phyloP scores from a whole-genome alignment of 2,797 vertebrate species.

The Anabacerthia variegaticeps region DNA sequence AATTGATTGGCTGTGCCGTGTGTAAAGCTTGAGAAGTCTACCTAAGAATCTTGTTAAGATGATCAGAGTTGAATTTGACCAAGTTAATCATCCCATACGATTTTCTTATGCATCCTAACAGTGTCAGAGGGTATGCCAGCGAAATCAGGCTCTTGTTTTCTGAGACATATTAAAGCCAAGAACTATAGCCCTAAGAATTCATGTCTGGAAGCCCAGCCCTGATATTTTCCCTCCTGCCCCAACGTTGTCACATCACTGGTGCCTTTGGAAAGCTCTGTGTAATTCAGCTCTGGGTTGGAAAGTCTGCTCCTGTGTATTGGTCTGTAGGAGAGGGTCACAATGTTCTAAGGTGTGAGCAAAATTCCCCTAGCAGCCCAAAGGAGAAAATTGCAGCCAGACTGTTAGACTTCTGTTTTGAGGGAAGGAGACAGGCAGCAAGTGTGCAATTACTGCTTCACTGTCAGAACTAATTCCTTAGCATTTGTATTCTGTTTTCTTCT shows the following conservation, averaged over 20 bases:
- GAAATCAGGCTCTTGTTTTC: neutral
- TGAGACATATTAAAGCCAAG: neutral
- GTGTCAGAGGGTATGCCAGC: neutral
- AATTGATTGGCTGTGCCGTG: neutral
- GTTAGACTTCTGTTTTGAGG: neutral
- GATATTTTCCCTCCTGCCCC: neutral
- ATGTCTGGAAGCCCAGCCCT: neutral
- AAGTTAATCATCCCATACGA: neutral
- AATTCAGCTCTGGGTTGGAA: neutral
- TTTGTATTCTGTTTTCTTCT: neutral
- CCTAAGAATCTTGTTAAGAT: neutral
- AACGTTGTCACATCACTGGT: neutral
- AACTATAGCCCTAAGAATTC: neutral
- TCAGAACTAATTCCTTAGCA: accelerated
- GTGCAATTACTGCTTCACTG: neutral
- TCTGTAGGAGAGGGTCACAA: neutral
- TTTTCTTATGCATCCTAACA: neutral
- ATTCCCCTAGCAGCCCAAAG: neutral
- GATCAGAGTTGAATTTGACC: neutral
- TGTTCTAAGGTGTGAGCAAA: neutral
- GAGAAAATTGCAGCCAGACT: neutral
- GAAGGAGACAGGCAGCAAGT: neutral
- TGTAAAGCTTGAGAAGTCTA: neutral
- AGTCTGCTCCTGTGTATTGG: accelerated
- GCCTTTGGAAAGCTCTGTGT: neutral